Evolutionary conservation across 1,140 invertebrate genomes (phyloP), one percentile per base, ranked within the genome.

Genomic region (Rhizoglyphus robini): DNA sequence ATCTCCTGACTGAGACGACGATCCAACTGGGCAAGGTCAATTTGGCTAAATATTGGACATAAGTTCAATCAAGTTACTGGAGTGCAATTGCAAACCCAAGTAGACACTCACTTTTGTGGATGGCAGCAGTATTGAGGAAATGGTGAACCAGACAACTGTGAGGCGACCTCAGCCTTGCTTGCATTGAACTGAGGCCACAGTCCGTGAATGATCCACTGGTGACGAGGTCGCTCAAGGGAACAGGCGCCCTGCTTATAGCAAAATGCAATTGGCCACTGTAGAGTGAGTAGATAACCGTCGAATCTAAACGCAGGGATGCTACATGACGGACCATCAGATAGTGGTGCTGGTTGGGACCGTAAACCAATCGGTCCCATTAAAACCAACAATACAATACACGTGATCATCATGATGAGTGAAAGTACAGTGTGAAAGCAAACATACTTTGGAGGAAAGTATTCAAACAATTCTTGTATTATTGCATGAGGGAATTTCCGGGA

Each of bases 141-240:
- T 34, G 58, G 27, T 20, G 58, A 38, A 20, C 30, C 51, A 23
- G 51, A 8, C 23, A 60, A 20, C 29, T 27, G 1, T 3, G 11
- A 34, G 3, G 58, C 15, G 13, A 27, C 13, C n/a, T 32, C 4
- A 29, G 5, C 20, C 4, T 59, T 27, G 4, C 4, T 13, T 60
- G 58, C 29, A 2, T 29, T 60, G 15, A 60, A 34, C 2, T 15
- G 58, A 23, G 58, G 58, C 58, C 58, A 60, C 13, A 60, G 27
- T 11, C 58, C 58, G 13, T 60, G 58, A 46, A 60, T 60, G n/a
- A 60, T 23, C 32, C 32, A 60, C 13, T 60, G 15, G 36, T 60
- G 15, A 32, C 3, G 30, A 34, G 58, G 58, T 29, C 51, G 51
- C 23, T 20, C 8, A 8, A 54, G 20, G 8, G 51, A 54, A 23